These are phyloP conservation scores for Australoheros scitulus DNA, from an alignment of 2,113 vertebrate genomes.

Conservation along the genomic window DNA sequence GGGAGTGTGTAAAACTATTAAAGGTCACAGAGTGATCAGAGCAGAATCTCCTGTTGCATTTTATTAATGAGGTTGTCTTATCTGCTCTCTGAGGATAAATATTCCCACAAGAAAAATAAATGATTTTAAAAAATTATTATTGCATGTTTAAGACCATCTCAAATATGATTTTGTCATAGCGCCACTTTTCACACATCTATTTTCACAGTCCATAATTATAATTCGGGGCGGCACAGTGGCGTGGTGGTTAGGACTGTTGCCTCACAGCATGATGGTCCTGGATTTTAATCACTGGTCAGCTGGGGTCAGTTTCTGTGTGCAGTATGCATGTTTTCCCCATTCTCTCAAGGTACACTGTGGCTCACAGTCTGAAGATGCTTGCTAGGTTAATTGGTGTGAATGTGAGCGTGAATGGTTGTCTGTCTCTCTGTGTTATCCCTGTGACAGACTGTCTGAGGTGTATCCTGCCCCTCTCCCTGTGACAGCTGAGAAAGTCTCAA, in stretches of 20 bases:
- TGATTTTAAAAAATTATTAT: background rate
- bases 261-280: background rate
- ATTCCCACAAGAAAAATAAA: background rate
- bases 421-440: background rate
- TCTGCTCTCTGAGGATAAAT: background rate
- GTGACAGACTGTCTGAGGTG: no score
- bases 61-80: background rate
- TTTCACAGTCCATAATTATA: background rate
- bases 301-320: background rate
- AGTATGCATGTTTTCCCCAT: background rate
- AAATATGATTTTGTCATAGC: no score
- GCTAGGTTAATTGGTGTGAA: background rate
- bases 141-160: background rate
- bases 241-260: background rate
- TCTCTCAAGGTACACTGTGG: background rate
- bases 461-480: background rate
- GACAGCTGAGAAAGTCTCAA: background rate
- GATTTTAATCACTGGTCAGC: fast-evolving
- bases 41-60: background rate
- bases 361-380: background rate
- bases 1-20: background rate
- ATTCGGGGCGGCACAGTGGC: background rate
- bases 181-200: background rate
- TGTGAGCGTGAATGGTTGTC: background rate
- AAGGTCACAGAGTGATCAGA: background rate